A percentile compares a stretch with the other conserved stretches of the same genome.
These are phyloP conservation scores for Bradypus variegatus DNA, from an alignment of 2,797 vertebrate species.

Conservation along the genomic window DNA sequence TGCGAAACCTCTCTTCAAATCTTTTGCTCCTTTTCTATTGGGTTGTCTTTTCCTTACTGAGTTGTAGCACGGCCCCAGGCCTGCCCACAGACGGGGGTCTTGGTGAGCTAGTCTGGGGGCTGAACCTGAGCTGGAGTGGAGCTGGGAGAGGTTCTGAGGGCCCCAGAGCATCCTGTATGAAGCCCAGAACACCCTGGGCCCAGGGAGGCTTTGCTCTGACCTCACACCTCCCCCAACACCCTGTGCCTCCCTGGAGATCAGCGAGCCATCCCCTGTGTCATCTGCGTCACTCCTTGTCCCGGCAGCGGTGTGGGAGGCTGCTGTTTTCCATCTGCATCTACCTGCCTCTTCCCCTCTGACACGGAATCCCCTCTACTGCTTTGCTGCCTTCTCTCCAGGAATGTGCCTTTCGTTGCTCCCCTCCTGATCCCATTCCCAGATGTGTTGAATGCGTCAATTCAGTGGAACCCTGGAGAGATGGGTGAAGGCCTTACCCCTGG, in stretches of 20 bases:
- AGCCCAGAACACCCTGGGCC: not conserved
- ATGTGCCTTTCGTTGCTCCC: not conserved
- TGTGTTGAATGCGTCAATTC: not conserved
- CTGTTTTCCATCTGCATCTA: constrained; percentile 59
- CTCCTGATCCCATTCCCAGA: not conserved
- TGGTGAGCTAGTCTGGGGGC: not conserved
- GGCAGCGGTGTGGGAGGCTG: not conserved
- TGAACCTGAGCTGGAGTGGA: not conserved
- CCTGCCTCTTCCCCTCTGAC: not conserved
- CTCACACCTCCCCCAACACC: not conserved
- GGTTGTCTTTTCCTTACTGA: no score
- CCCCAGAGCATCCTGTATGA: not conserved
- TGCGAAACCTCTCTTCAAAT: not conserved
- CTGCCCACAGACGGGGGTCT: not conserved
- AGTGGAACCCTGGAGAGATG: not conserved
- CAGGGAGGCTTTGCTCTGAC: not conserved
- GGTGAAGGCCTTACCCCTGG: not conserved
- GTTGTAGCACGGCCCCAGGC: fast-evolving
- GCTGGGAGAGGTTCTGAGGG: not conserved
- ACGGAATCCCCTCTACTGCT: not conserved
- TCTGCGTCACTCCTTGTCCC: not conserved
- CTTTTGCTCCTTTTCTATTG: not conserved
- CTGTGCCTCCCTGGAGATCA: not conserved
- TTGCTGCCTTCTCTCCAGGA: not conserved
- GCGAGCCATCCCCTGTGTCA: not conserved